phyloP scores from a whole-genome alignment of 2,113 vertebrate genomes.

The Echinops telfairi region DNA sequence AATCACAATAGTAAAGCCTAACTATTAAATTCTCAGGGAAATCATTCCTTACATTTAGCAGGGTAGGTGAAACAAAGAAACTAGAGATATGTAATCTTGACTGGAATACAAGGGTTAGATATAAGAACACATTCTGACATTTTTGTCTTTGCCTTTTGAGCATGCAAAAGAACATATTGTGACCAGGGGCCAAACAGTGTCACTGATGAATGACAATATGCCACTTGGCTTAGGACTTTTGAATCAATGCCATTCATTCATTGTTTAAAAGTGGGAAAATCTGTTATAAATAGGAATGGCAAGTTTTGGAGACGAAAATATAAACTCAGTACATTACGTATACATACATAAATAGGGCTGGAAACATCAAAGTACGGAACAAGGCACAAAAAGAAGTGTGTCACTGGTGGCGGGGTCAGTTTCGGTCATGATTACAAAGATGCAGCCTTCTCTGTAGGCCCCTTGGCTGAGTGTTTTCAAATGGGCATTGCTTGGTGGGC shows the following conservation, averaged over 20 bases:
- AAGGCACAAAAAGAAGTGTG: neutral
- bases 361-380: neutral
- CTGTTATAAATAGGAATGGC: conserved; percentile 27
- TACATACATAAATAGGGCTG: neutral
- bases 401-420: neutral
- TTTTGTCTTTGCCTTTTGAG: neutral
- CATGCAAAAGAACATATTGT: neutral
- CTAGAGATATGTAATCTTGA: neutral
- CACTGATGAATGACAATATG: neutral
- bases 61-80: neutral
- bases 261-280: conserved; percentile 39
- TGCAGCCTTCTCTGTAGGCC: neutral
- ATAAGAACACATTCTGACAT: neutral
- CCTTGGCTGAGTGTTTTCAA: conserved; percentile 11
- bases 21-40: neutral
- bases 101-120: neutral
- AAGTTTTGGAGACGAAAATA: conserved; percentile 46
- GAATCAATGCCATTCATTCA: neutral
- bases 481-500: neutral
- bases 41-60: neutral
- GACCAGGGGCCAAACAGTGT: neutral
- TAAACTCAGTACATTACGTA: conserved; percentile 15
- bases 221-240: neutral
- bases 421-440: neutral
- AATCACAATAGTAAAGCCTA: neutral